Conservation (phyloP, 2,113 vertebrate species). For the Chroicocephalus ridibundus region DNA sequence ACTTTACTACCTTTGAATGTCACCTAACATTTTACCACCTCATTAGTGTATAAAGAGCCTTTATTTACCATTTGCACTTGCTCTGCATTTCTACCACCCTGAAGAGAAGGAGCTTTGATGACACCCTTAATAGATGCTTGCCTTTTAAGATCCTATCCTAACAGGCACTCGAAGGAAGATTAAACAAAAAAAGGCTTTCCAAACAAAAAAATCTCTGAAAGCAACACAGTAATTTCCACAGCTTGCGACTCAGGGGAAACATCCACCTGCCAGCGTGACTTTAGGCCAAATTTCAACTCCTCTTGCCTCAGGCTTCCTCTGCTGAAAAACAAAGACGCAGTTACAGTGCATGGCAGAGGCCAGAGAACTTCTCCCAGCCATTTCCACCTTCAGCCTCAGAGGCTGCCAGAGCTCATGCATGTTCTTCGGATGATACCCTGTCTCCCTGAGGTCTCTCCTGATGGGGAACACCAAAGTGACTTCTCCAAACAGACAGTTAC, state of each 20-base stretch:
- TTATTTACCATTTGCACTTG: not conserved
- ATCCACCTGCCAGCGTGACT: not conserved
- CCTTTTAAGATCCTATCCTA: not conserved
- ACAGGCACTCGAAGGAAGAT: not conserved
- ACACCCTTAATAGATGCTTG: not conserved
- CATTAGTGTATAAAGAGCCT: not conserved
- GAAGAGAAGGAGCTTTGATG: not conserved
- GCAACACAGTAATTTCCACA: not conserved
- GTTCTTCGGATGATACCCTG: not conserved
- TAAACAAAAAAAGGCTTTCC: not conserved
- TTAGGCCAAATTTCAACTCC: not conserved
- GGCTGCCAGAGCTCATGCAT: not conserved
- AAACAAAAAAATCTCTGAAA: not conserved
- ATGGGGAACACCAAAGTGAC: not conserved
- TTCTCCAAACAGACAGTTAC: not conserved
- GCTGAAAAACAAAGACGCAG: not conserved
- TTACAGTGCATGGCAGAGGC: not conserved
- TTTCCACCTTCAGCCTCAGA: not conserved
- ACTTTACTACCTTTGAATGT: not conserved
- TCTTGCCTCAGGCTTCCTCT: not conserved
- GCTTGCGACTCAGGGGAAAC: not conserved
- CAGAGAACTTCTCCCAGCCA: not conserved
- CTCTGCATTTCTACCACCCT: not conserved
- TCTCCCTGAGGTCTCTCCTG: not conserved
- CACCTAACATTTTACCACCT: not conserved